phyloP scores from a whole-genome alignment of 2,113 vertebrate species.

The Tyto alba region DNA sequence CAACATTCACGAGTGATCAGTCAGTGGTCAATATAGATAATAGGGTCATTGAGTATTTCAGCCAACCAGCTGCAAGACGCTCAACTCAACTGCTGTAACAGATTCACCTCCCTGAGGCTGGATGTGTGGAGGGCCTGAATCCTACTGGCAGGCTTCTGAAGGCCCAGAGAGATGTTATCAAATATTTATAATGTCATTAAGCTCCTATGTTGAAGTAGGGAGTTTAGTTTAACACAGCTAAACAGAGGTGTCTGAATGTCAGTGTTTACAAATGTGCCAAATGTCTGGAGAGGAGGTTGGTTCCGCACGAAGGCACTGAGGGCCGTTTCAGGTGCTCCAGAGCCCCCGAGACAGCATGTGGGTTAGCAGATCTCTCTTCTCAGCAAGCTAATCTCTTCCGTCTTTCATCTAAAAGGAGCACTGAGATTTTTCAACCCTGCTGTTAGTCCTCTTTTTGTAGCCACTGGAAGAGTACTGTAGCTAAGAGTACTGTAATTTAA shows the following conservation, averaged over 20 bases:
- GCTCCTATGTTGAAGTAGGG: background rate
- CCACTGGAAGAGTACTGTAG: background rate
- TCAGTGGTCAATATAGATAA: background rate
- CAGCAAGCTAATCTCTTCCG: background rate
- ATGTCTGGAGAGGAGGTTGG: background rate
- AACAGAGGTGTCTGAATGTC: background rate
- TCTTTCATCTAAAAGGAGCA: background rate
- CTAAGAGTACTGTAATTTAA: background rate
- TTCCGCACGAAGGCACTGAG: fast-evolving
- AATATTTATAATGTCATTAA: background rate
- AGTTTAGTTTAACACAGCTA: background rate
- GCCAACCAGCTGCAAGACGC: background rate
- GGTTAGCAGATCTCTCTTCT: background rate
- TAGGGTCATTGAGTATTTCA: background rate
- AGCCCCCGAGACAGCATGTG: background rate
- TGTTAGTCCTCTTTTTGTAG: background rate
- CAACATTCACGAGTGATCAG: background rate
- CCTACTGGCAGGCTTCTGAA: background rate
- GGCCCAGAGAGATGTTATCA: background rate
- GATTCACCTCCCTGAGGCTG: background rate
- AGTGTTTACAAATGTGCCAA: background rate
- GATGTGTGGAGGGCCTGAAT: background rate
- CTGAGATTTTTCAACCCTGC: background rate
- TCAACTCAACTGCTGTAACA: background rate
- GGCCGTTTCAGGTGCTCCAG: background rate